A percentile compares a stretch with the other conserved stretches of the same genome.
Conservation (phyloP, 1,140 invertebrate species). For the Drosophila tsacasi region DNA sequence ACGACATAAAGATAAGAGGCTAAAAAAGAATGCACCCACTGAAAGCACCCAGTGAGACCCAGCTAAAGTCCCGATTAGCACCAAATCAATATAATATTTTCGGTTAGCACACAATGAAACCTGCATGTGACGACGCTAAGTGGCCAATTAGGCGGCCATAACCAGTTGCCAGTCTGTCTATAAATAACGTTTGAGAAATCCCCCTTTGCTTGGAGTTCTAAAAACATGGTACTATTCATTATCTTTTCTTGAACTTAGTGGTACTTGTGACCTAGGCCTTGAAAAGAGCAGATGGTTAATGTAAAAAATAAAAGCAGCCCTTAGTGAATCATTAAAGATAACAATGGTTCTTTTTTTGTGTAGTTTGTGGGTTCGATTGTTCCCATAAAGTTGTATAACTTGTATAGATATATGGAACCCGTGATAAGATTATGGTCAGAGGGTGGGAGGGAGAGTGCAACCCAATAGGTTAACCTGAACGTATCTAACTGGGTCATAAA, state of each 20-base stretch:
- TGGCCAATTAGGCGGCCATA: conserved; percentile 41
- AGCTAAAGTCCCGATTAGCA: background rate
- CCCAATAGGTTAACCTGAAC: background rate
- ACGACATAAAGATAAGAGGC: conserved; percentile 1
- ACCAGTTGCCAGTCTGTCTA: conserved; percentile 44
- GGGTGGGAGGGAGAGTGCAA: too few relatives aligned
- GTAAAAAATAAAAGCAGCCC: background rate
- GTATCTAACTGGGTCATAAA: conserved; percentile 55
- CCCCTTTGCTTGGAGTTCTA: background rate
- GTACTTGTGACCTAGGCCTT: conserved; percentile 3
- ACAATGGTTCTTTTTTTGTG: background rate
- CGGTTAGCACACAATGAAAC: conserved; percentile 26
- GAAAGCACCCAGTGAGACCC: background rate
- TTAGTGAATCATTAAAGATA: conserved; percentile 16
- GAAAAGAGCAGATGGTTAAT: background rate
- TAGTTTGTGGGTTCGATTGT: conserved; percentile 1
- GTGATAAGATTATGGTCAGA: conserved; percentile 19
- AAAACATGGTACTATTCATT: conserved; percentile 11
- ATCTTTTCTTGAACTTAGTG: background rate
- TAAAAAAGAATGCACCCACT: background rate
- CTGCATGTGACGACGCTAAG: conserved; percentile 38
- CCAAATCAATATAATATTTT: conserved; percentile 9
- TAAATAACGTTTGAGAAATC: conserved; percentile 41
- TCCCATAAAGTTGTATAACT: conserved; percentile 34
- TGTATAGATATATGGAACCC: conserved; percentile 3